Percentiles rank a stretch among this genome's conserved stretches.
These are phyloP conservation scores for Drosophila sucinea DNA, from an alignment of 1,140 invertebrate species.

Conservation along the genomic window DNA sequence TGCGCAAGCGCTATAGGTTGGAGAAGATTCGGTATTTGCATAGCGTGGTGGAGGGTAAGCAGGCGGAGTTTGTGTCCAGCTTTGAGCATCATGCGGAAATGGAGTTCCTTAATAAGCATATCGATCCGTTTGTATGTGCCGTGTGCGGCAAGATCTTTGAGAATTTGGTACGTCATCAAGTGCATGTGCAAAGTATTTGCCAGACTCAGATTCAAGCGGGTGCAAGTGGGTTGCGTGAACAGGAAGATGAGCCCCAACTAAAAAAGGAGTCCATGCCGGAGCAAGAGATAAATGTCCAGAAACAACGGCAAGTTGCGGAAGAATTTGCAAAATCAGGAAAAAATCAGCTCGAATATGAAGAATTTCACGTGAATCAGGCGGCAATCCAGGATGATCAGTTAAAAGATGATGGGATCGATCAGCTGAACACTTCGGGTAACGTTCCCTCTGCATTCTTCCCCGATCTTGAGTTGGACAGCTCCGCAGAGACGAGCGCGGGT, in stretches of 20 bases:
- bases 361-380: neutral
- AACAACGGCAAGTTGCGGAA: neutral
- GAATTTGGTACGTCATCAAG: constrained; percentile 55
- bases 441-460: no score
- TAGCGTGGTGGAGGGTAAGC: constrained; percentile 61
- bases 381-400: neutral
- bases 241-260: neutral
- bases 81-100: constrained; percentile 69
- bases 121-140: constrained; percentile 72
- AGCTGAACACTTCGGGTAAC: neutral
- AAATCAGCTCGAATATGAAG: neutral
- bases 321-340: neutral
- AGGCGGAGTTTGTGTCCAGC: constrained; percentile 47
- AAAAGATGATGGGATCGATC: neutral
- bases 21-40: constrained; percentile 74
- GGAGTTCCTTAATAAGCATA: constrained; percentile 74
- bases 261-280: neutral
- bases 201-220: constrained; percentile 18
- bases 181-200: constrained; percentile 57
- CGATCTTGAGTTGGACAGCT: constrained; percentile 5
- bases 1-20: constrained; percentile 67
- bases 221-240: neutral
- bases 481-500: neutral
- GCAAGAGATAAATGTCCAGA: neutral
- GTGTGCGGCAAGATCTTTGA: constrained; percentile 72